These are phyloP conservation scores for Alosa alosa DNA, from an alignment of 2,113 vertebrate genomes.

Conservation along the genomic window DNA sequence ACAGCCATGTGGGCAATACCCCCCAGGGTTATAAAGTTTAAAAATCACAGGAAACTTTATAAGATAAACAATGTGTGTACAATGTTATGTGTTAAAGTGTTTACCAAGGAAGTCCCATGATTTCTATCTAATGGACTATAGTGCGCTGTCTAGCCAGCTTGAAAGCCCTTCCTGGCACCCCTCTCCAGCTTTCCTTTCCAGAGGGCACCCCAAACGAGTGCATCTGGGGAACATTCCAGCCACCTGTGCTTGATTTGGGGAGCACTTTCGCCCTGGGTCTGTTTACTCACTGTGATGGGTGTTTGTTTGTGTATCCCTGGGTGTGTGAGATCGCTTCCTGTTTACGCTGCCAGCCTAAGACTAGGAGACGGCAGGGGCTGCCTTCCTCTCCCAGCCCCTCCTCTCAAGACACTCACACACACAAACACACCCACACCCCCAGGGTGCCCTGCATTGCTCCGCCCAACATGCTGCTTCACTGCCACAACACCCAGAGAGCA, in stretches of 20 bases:
- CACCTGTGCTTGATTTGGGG: conserved; percentile 23
- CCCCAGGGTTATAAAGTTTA: background rate
- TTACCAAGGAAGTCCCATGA: background rate
- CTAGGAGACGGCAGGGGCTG: background rate
- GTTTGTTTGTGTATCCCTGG: background rate
- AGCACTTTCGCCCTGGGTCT: conserved; percentile 35
- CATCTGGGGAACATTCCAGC: background rate
- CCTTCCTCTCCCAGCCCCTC: conserved; percentile 13
- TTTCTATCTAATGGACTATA: background rate
- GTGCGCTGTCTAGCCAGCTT: background rate
- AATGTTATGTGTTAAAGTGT: background rate
- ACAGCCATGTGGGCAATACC: background rate
- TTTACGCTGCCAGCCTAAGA: conserved; percentile 33
- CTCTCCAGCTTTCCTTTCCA: background rate
- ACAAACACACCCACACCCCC: background rate
- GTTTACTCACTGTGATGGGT: conserved; percentile 41
- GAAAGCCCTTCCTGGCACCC: background rate
- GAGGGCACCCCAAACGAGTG: background rate
- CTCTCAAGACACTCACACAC: background rate
- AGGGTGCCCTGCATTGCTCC: conserved; percentile 22
- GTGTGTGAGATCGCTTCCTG: conserved; percentile 28
- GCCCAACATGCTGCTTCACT: conserved; percentile 20
- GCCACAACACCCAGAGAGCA: background rate
- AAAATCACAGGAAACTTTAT: background rate
- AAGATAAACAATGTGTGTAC: no score